Evolutionary conservation across 2,113 vertebrate genomes (phyloP).

Genomic region (Hirundichthys speculiger): DNA sequence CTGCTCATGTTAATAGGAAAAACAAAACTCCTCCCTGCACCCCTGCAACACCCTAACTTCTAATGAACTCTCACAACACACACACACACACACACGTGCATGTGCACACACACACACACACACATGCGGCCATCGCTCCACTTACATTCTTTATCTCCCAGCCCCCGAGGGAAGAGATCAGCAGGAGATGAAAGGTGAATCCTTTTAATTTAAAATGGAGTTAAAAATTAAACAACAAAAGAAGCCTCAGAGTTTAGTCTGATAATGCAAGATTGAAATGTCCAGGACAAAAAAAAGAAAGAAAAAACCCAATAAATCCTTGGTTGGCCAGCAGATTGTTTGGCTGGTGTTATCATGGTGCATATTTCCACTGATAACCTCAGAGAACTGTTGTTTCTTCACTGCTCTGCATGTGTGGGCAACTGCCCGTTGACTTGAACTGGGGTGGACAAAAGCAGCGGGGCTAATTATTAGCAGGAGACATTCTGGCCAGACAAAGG

Average conservation of each 20-base stretch:
- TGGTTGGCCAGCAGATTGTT: neutral
- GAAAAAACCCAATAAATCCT: neutral
- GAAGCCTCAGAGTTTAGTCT: slow-evolving; percentile 12
- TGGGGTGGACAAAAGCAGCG: slow-evolving; percentile 39
- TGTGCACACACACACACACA: slow-evolving; percentile 20
- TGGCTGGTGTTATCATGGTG: slow-evolving; percentile 8
- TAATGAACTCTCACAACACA: slow-evolving; percentile 54
- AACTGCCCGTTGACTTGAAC: slow-evolving; percentile 18
- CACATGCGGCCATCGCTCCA: neutral
- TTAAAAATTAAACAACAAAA: slow-evolving; percentile 68
- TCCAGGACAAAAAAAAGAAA: neutral
- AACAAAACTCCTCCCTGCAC: slow-evolving; percentile 57
- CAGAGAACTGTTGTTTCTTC: neutral
- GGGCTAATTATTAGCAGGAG: slow-evolving; percentile 62
- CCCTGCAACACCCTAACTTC: slow-evolving; percentile 39
- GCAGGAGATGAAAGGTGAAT: slow-evolving; percentile 66
- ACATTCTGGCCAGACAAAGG: slow-evolving; percentile 36
- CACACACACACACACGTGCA: slow-evolving; percentile 29
- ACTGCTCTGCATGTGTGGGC: slow-evolving; percentile 11
- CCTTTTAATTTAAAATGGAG: slow-evolving; percentile 60
- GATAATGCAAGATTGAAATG: neutral
- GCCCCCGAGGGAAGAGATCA: slow-evolving; percentile 42
- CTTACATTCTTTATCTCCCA: slow-evolving; percentile 33
- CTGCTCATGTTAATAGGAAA: slow-evolving; percentile 44
- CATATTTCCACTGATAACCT: slow-evolving; percentile 48